phyloP scores from a whole-genome alignment of 2,113 vertebrate species.

The Ammodytes marinus region DNA sequence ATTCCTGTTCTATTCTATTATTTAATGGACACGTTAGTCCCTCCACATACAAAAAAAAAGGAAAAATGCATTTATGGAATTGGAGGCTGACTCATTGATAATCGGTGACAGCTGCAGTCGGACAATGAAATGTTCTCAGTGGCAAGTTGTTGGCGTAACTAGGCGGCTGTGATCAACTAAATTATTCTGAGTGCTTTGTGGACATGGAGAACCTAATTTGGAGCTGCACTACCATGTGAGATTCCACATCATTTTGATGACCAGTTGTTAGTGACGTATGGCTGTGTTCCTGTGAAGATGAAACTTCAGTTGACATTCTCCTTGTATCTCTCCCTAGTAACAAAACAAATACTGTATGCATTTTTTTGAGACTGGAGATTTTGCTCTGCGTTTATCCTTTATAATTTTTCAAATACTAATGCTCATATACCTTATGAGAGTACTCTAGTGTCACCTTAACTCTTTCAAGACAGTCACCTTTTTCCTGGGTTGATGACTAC shows the following conservation, averaged over 20 bases:
- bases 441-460: not conserved
- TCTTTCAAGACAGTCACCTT: slow-evolving; percentile 7
- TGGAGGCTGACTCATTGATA: not conserved
- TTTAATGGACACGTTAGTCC: not conserved
- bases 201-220: not conserved
- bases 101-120: not conserved
- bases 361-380: slow-evolving; percentile 15
- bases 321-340: not conserved
- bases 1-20: not conserved
- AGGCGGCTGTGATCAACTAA: not conserved
- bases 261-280: slow-evolving; percentile 10
- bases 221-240: slow-evolving; percentile 5
- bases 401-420: slow-evolving; percentile 34
- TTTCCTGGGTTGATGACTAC: slow-evolving; percentile 10
- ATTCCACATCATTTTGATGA: slow-evolving; percentile 43
- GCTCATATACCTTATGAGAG: slow-evolving; percentile 21
- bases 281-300: not conserved
- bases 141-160: not conserved
- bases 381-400: slow-evolving; percentile 7
- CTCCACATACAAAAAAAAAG: not conserved
- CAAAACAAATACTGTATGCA: not conserved
- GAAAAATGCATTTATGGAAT: not conserved
- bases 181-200: slow-evolving; percentile 11
- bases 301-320: slow-evolving; percentile 7
- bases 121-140: not conserved